Percentiles rank a stretch among this genome's conserved stretches.
phyloP scores from a whole-genome alignment of 2,113 vertebrate species.

The Electrona antarctica region DNA sequence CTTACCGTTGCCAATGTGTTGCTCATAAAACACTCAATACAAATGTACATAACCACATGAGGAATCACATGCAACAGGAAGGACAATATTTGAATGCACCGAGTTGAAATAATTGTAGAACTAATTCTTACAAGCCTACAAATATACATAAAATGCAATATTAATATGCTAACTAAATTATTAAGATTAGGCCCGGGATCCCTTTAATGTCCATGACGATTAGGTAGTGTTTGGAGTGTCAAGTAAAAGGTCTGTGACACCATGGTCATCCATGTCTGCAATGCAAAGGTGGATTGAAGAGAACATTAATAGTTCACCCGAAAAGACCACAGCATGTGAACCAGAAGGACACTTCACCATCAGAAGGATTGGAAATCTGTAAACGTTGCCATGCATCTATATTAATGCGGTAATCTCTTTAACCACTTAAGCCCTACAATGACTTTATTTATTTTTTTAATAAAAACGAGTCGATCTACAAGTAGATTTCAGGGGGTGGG shows the following conservation, averaged over 20 bases:
- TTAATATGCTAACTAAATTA: constrained; percentile 45
- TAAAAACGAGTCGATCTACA: too few relatives aligned
- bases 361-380: constrained; percentile 48
- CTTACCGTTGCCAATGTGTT: constrained; percentile 59
- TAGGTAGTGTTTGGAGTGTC: constrained; percentile 35
- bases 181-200: constrained; percentile 42
- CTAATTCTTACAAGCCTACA: constrained; percentile 47
- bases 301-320: constrained; percentile 12
- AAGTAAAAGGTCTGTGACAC: constrained; percentile 4
- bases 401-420: constrained; percentile 28
- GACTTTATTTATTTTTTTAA: too few relatives aligned
- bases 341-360: constrained; percentile 63
- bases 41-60: constrained; percentile 51
- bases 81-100: constrained; percentile 20
- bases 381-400: constrained; percentile 63
- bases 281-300: not conserved
- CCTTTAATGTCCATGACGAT: constrained; percentile 31
- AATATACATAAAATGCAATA: constrained; percentile 48
- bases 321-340: constrained; percentile 60
- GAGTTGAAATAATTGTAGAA: constrained; percentile 35
- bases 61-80: constrained; percentile 66
- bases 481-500: too few relatives aligned
- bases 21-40: constrained; percentile 58
- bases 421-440: too few relatives aligned
- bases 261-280: constrained; percentile 20